Conservation (phyloP, 2,888 invertebrate genomes). For the Argyresthia albistria region DNA sequence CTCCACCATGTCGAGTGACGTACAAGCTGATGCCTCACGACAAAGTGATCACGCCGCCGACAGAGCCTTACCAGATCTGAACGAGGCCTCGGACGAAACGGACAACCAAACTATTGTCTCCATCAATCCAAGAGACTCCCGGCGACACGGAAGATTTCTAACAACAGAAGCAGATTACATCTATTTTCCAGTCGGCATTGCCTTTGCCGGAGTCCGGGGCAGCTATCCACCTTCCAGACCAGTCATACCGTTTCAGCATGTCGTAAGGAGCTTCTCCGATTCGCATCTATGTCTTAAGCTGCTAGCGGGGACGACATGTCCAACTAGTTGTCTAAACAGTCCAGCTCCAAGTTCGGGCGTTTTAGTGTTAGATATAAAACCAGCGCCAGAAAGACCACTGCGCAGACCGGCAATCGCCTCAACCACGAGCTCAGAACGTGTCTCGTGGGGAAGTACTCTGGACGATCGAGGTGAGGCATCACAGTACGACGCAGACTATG, state of each 20-base stretch:
- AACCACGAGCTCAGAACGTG: conserved; percentile 59
- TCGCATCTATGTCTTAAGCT: conserved; percentile 81
- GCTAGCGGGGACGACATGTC: conserved; percentile 72
- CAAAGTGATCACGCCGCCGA: conserved; percentile 71
- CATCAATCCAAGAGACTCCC: conserved; percentile 58
- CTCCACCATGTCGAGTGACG: conserved; percentile 88
- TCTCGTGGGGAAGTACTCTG: conserved; percentile 73
- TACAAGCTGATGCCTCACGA: conserved; percentile 79
- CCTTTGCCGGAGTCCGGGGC: conserved; percentile 76
- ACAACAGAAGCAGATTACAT: conserved; percentile 76
- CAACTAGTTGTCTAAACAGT: conserved; percentile 65
- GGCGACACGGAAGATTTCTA: conserved; percentile 71
- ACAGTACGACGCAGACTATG: conserved; percentile 80
- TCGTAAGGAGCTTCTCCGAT: conserved; percentile 82
- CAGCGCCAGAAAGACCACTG: conserved; percentile 70
- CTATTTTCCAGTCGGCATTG: conserved; percentile 78
- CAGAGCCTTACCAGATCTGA: conserved; percentile 78
- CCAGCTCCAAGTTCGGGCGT: conserved; percentile 76
- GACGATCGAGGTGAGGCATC: conserved; percentile 73
- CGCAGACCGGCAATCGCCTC: conserved; percentile 71
- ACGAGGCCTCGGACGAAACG: conserved; percentile 82
- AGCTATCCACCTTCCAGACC: conserved; percentile 81
- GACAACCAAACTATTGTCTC: conserved; percentile 73
- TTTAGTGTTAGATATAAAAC: conserved; percentile 73
- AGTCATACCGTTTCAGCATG: conserved; percentile 79